Base-by-base conservation (phyloP, 1,140 invertebrate species). In the Listronotus oregonensis region DNA sequence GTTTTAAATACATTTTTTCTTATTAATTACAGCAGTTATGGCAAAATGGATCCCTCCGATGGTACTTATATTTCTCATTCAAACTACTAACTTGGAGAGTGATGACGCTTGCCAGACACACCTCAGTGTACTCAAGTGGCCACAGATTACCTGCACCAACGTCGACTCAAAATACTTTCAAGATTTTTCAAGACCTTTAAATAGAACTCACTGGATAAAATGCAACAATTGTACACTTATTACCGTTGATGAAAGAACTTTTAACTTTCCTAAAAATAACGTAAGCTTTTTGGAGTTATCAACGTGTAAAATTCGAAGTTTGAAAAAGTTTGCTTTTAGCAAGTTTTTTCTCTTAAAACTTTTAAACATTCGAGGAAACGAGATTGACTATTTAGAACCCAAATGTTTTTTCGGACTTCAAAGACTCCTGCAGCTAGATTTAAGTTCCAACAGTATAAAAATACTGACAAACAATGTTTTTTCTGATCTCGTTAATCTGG, bases 401-500 rank as follows among this genome's bases (percentile, higher is more conserved):
- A 69, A 71, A 64, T 54, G 64, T 43, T 77, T 77, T 18, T 50
- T 14, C 5, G 70, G 71, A 21, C 32, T 77, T 14, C 68, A 65
- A 21, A 52, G 64, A 52, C 50, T 77, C 34, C 27, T 66, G n/a
- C 73, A 77, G 10, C 42, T 77, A 9, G 74, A 77, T 63, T 52
- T 77, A 37, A 76, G 75, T 37, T 58, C 59, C 8, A 77, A 77
- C 61, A 63, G 18, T 39, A 14, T 77, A 14, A 70, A 62, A 46
- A 70, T 71, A 47, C 31, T 77, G 14, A 64, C 57, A n/a, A 71
- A 71, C 49, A 71, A 76, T 42, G 39, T 69, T 17, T 77, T 77
- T 65, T 42, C 50, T 3, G 74, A 75, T 40, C 31, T 77, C 17
- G 64, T 65, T 52, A 73, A 73, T 61, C 67, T 77, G 11, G 73